Percentiles rank a stretch among this genome's conserved stretches.
phyloP scores from a whole-genome alignment of 64 coral and sea anemone species.

The Porites australiensis region DNA sequence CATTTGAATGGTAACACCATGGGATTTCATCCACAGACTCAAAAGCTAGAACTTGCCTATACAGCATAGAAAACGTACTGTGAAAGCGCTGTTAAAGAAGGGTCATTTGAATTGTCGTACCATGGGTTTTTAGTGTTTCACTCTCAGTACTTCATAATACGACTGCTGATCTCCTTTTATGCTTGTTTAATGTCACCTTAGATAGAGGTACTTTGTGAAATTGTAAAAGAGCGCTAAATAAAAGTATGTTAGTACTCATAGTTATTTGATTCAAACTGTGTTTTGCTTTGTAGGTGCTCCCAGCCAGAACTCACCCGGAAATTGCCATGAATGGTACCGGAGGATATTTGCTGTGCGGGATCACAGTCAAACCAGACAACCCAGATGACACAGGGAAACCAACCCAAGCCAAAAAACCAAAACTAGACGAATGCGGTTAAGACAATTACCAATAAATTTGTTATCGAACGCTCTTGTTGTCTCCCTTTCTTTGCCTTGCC shows the following conservation, averaged over 20 bases:
- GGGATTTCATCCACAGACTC: neutral
- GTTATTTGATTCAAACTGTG: neutral
- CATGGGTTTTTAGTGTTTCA: neutral
- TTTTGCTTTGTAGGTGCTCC: constrained; percentile 70
- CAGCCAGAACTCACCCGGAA: constrained; percentile 85
- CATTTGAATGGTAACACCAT: neutral
- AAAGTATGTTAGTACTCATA: neutral
- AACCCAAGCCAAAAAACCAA: constrained; percentile 70
- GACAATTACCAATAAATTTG: neutral
- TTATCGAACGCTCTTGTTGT: no score
- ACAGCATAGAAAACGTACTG: neutral
- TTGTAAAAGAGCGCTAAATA: no score
- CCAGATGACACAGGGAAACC: constrained; percentile 8
- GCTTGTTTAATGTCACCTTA: no score
- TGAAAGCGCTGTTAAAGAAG: neutral
- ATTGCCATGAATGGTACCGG: constrained; percentile 82
- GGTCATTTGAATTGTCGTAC: neutral
- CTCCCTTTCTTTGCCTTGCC: no score
- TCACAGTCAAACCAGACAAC: constrained; percentile 69
- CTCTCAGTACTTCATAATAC: no score
- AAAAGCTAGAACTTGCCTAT: neutral
- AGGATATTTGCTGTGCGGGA: constrained; percentile 94
- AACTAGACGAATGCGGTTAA: constrained; percentile 64
- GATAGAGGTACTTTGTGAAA: no score
- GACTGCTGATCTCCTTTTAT: no score